Conservation (phyloP, 2,797 vertebrate genomes). For the Sebastes umbrosus region DNA sequence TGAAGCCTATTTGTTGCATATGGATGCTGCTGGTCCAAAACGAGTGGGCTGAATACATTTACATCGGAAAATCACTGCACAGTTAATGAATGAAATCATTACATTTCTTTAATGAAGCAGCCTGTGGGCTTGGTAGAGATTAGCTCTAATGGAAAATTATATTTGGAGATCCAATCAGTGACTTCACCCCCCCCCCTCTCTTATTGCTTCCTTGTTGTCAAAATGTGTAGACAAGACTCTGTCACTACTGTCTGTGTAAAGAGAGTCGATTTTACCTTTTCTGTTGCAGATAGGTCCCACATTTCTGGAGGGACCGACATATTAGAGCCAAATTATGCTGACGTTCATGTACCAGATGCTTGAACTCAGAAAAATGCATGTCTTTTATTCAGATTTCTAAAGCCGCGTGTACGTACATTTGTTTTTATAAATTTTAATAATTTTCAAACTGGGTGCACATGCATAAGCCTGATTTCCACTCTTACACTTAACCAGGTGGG, state of each 20-base stretch:
- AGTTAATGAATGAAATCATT: slow-evolving; percentile 71
- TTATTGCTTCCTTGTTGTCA: slow-evolving; percentile 46
- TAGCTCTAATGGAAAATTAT: slow-evolving; percentile 73
- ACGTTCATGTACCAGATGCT: neutral
- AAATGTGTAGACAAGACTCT: slow-evolving; percentile 4
- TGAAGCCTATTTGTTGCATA: slow-evolving; percentile 38
- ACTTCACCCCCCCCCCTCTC: neutral
- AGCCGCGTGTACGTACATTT: neutral
- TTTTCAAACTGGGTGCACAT: neutral
- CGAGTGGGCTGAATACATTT: slow-evolving; percentile 29
- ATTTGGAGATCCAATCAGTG: slow-evolving; percentile 70
- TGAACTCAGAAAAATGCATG: neutral
- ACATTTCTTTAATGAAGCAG: slow-evolving; percentile 68
- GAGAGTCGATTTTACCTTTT: neutral
- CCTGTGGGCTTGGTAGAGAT: slow-evolving; percentile 60
- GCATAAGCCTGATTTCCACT: neutral
- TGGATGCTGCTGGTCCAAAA: slow-evolving; percentile 27
- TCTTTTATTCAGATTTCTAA: neutral
- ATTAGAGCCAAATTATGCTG: neutral
- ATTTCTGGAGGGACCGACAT: neutral
- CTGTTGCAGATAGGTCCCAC: neutral
- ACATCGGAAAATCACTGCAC: slow-evolving; percentile 50
- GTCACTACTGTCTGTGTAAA: neutral
- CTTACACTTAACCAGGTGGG: neutral
- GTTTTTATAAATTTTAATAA: neutral